Conservation (phyloP, 2,113 vertebrate genomes). For the Lepus europaeus region DNA sequence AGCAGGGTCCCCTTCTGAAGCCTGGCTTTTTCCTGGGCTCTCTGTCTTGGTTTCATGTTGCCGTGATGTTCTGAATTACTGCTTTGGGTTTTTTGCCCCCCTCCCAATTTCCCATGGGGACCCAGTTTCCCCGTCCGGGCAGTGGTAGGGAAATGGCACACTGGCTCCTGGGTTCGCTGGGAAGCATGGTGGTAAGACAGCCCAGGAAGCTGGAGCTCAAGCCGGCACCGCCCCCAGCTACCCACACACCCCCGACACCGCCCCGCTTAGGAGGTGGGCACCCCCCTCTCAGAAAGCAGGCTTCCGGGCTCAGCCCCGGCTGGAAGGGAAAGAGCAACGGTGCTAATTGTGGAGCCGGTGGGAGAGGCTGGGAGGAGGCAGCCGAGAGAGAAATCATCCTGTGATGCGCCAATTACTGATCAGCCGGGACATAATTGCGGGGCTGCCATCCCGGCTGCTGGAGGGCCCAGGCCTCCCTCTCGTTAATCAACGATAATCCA, state of each 20-base stretch:
- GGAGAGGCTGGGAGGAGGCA: constrained; percentile 72
- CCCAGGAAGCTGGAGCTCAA: background rate
- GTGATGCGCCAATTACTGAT: constrained; percentile 81
- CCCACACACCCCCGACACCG: fast-evolving
- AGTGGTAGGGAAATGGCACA: background rate
- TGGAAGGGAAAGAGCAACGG: constrained; percentile 66
- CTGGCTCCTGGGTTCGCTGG: background rate
- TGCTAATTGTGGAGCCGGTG: constrained; percentile 66
- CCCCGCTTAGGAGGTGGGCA: background rate
- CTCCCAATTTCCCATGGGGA: background rate
- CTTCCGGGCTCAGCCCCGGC: constrained; percentile 17
- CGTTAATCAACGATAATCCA: constrained; percentile 85
- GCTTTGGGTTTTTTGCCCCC: background rate
- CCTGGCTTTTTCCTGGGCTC: background rate
- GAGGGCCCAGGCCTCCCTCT: constrained; percentile 83
- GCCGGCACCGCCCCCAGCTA: background rate
- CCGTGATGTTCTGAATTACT: background rate
- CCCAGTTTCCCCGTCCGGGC: constrained; percentile 32
- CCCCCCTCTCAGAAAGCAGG: constrained; percentile 35
- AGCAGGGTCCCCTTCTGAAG: background rate
- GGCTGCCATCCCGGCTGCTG: constrained; percentile 76
- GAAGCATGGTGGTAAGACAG: background rate
- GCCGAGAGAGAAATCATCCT: constrained; percentile 75
- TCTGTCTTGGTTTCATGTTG: background rate
- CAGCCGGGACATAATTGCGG: constrained; percentile 84